A percentile compares a stretch with the other conserved stretches of the same genome.
Conservation (phyloP, 2,113 vertebrate species). For the Heterotilapia buettikoferi region DNA sequence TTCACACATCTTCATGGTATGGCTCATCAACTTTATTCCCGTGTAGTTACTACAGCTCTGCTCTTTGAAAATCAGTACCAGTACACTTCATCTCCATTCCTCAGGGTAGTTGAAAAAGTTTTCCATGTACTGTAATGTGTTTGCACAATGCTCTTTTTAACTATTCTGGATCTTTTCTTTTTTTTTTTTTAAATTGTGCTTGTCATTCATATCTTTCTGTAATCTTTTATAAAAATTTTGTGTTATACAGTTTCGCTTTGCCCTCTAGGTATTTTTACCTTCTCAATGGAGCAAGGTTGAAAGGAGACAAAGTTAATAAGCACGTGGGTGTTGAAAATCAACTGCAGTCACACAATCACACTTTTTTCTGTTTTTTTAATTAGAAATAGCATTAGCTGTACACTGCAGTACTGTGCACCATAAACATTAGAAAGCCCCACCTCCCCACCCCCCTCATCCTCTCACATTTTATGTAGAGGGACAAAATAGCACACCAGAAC, state of each 20-base stretch:
- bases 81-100: background rate
- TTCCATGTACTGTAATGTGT: background rate
- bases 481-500: constrained; percentile 67
- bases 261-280: background rate
- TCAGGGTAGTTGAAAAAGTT: background rate
- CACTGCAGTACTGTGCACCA: constrained; percentile 55
- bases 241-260: background rate
- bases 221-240: background rate
- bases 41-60: background rate
- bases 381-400: constrained; percentile 68
- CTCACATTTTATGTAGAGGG: constrained; percentile 35
- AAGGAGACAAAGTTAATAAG: background rate
- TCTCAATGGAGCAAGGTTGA: background rate
- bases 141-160: background rate
- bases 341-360: background rate
- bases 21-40: background rate
- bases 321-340: background rate
- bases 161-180: background rate
- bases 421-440: constrained; percentile 48
- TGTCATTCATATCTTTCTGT: background rate
- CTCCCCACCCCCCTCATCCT: rapidly evolving
- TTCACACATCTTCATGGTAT: background rate
- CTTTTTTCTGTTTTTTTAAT: constrained; percentile 6
- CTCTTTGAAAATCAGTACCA: background rate
- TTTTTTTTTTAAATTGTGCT: background rate